These are phyloP conservation scores for Deroplatys truncata DNA, from an alignment of 2,888 invertebrate species.

Conservation along the genomic window DNA sequence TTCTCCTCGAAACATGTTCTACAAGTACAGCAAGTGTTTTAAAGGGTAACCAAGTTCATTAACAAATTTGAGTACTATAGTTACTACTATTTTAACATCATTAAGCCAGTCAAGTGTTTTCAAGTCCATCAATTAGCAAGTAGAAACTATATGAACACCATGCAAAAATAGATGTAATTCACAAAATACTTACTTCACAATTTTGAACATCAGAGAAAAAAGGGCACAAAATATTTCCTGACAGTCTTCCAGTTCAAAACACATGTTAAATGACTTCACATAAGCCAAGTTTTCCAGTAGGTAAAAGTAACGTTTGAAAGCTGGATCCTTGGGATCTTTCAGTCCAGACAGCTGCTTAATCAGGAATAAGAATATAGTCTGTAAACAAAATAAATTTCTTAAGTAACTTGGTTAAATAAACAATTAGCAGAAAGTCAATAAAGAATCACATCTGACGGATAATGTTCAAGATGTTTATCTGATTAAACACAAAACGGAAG, in stretches of 20 bases:
- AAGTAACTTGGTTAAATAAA: constrained; percentile 8
- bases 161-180: background rate
- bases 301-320: constrained; percentile 97
- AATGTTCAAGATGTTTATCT: background rate
- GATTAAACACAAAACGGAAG: background rate
- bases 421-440: background rate
- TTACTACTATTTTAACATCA: no score
- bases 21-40: no score
- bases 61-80: no score
- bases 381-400: constrained; percentile 39
- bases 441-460: background rate
- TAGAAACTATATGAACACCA: background rate
- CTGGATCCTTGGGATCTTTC: constrained; percentile 93
- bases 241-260: constrained; percentile 95
- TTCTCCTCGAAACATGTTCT: no score
- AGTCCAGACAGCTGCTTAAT: constrained; percentile 90
- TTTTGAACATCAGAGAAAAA: constrained; percentile 90
- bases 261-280: constrained; percentile 98
- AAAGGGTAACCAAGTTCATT: no score
- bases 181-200: constrained; percentile 76
- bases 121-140: background rate
- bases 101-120: background rate
- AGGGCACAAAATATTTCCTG: constrained; percentile 94
- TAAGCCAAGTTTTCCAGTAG: constrained; percentile 94
- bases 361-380: constrained; percentile 88